Conservation (phyloP, 2,888 invertebrate species). For the Papilio protenor region DNA sequence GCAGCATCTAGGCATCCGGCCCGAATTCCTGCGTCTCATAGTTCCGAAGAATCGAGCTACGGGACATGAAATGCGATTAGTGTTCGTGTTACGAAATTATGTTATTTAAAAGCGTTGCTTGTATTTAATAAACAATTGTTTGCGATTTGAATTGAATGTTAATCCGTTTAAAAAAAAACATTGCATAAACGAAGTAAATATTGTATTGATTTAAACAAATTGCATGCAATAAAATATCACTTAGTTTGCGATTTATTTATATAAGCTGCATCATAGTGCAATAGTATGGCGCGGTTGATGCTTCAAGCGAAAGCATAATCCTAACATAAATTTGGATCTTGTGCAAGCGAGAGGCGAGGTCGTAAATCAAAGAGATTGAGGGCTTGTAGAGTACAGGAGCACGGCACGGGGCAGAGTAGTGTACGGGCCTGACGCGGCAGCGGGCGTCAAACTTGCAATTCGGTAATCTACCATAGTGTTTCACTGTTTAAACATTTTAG, state of each 20-base stretch:
- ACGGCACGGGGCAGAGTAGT: not conserved
- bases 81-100: not conserved
- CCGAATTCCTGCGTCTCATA: not conserved
- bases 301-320: slow-evolving; percentile 20
- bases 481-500: not conserved
- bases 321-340: slow-evolving; percentile 34
- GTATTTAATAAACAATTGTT: not conserved
- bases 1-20: slow-evolving; percentile 2
- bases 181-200: too few species aligned
- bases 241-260: not conserved
- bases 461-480: not conserved
- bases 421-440: not conserved
- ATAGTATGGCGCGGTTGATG: not conserved
- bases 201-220: not conserved
- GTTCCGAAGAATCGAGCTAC: not conserved
- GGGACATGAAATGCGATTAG: not conserved
- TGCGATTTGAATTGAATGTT: not conserved
- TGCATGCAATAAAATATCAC: not conserved
- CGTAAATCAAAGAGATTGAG: slow-evolving; percentile 31
- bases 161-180: not conserved
- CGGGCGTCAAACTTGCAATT: not conserved
- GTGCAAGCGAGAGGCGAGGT: slow-evolving; percentile 8
- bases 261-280: slow-evolving; percentile 1
- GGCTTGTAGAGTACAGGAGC: not conserved
- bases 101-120: not conserved